Base-by-base conservation (phyloP, 2,888 invertebrate species). In the Epinotia nisella region DNA sequence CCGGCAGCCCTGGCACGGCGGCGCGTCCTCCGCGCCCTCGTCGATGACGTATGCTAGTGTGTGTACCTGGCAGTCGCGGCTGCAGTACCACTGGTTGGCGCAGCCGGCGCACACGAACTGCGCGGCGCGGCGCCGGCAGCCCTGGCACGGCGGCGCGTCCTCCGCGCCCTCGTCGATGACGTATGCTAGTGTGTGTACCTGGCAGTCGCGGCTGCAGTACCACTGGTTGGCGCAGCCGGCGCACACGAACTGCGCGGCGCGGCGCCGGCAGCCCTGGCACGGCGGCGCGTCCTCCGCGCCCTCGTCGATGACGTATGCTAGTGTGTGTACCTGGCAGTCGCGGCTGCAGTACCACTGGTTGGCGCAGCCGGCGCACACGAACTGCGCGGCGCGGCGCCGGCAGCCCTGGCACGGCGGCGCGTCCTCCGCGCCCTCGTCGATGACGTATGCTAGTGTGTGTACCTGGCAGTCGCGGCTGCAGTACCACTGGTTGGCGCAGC, bases 341-440 rank as follows among this genome's bases (percentile, higher is more conserved):
- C 97, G 95, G 85, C 97, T 98, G 94, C 98, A 98, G 90, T 98
- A 98, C 98, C 98, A 98, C 92, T 98, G 98, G 91, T 97, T 97
- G 78, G 96, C 97, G 88, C 98, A 98, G 64, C 97, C 97, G 59
- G 97, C 97, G 87, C 98, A 98, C 56, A 97, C 97, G 85, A 97
- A 98, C 91, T 97, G 97, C 75, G 98, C 97, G 80, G 96, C 95
- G 76, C 96, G 95, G 21, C 21, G 21, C 21, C 21, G 21, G 21
- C 21, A 24, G 21, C 21, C 21, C 21, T 24, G 21, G 21, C 21
- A 24, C 21, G 21, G 21, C 21, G 21, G 21, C 21, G 21, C 21
- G 21, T 24, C 21, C 21, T 24, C 21, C 21, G 21, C 29, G 5
- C 29, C 29, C 29, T 29, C 29, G 29, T 29, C 29, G 29, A 29